phyloP scores from a whole-genome alignment of 2,888 invertebrate genomes.

The Taenaris catops region DNA sequence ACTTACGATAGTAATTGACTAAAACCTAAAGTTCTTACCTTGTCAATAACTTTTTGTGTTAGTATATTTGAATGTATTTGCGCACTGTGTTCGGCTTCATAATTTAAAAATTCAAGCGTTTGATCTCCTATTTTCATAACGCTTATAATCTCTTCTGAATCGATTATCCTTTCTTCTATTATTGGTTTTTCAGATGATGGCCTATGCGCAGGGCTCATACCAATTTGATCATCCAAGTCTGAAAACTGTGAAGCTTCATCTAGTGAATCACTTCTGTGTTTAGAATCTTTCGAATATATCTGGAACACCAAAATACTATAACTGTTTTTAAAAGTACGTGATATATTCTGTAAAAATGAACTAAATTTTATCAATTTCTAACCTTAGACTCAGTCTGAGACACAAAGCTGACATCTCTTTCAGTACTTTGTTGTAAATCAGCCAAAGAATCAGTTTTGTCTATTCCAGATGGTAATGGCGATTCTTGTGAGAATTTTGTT shows the following conservation, averaged over 20 bases:
- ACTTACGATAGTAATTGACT: too few relatives aligned
- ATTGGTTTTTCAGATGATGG: slow-evolving; percentile 39
- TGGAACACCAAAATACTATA: too few relatives aligned
- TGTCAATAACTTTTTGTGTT: slow-evolving; percentile 40
- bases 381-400: slow-evolving; percentile 76
- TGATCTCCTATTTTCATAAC: slow-evolving; percentile 35
- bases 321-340: too few relatives aligned
- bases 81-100: slow-evolving; percentile 58
- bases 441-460: slow-evolving; percentile 68
- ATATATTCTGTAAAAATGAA: too few relatives aligned
- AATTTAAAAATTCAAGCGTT: slow-evolving; percentile 56
- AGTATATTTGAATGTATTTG: slow-evolving; percentile 37
- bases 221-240: slow-evolving; percentile 70
- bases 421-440: slow-evolving; percentile 70
- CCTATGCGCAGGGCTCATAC: slow-evolving; percentile 58
- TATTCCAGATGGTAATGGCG: slow-evolving; percentile 52
- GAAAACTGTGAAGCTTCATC: slow-evolving; percentile 74
- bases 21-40: slow-evolving; percentile 43
- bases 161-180: slow-evolving; percentile 35
- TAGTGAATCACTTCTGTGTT: slow-evolving; percentile 70
- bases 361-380: too few relatives aligned
- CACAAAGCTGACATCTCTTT: slow-evolving; percentile 67
- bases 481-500: slow-evolving; percentile 60
- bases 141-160: slow-evolving; percentile 22
- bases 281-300: slow-evolving; percentile 71